Evolutionary conservation across 2,797 vertebrate genomes (phyloP), one percentile per base, ranked within the genome.

Genomic region (Coregonus ussuriensis): DNA sequence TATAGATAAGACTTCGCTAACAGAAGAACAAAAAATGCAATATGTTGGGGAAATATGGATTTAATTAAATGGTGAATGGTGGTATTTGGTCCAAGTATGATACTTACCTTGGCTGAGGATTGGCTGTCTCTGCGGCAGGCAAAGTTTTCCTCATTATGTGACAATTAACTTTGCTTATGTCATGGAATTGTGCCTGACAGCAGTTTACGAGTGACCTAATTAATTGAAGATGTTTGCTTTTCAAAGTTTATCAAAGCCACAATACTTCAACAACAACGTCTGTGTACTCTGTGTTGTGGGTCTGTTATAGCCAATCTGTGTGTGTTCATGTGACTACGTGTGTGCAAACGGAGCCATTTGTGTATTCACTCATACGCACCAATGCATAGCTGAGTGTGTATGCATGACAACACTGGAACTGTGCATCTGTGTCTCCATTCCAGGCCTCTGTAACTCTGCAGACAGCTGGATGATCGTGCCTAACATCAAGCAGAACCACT

Each of bases 381-480:
- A n/a, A 31, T 74, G 54, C 59, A 31, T 59, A 31, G 47, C 3
- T 29, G 51, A 72, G n/a, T 52, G 21, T 51, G 37, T 18, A 71
- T 47, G 41, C 9, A 47, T 11, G 41, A 47, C 2, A 3, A 47
- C 41, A 13, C 9, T 11, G 9, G 11, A 47, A 13, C 41, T 47
- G 11, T 47, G 41, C 2, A 11, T 47, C 41, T 6, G 25, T 13
- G 7, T 21, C 52, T 63, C 33, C 13, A 18, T 16, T n/a, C 66
- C 78, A 93, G 93, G 93, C 83, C 83, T 93, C 79, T 93, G 93
- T 35, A 93, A 92, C 86, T 93, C 93, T 0, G 52, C 93, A 85
- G 98, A 99, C 89, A 99, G 98, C 93, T 99, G 98, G 98, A 99
- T 99, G 98, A 99, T 99, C 84, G 98, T 99, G 85, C 98, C 98